Percentiles rank a stretch among this genome's conserved stretches.
These are phyloP conservation scores for Antedon bifida DNA, from an alignment of 35 echinoderm and acorn worm species.

Conservation along the genomic window DNA sequence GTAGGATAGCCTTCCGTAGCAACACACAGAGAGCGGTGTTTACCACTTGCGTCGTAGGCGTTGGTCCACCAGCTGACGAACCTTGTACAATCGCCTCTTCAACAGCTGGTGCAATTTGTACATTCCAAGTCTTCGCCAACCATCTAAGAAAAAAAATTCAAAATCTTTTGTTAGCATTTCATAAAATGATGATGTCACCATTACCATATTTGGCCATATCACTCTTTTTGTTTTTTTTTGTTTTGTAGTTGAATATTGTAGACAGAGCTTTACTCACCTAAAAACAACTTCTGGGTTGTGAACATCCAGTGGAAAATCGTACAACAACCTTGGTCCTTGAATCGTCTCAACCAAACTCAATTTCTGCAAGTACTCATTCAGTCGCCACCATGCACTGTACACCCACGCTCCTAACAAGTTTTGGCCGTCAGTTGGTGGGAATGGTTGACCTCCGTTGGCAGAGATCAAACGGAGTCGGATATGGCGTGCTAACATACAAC, in stretches of 20 bases:
- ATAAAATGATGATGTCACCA: neutral
- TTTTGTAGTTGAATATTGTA: too few relatives aligned
- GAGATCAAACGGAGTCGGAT: neutral
- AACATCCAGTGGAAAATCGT: slow-evolving; percentile 1
- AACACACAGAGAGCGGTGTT: neutral
- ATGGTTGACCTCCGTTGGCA: neutral
- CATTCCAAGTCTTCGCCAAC: slow-evolving; percentile 2
- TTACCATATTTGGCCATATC: neutral
- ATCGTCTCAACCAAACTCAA: neutral
- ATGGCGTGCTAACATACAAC: neutral
- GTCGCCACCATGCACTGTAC: neutral
- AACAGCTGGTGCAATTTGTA: neutral
- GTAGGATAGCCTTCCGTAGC: neutral
- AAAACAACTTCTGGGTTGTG: slow-evolving; percentile 2
- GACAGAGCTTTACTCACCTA: neutral
- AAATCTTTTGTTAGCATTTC: neutral
- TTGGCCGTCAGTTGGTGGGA: neutral
- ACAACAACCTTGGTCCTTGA: slow-evolving; percentile 1
- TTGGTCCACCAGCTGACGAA: neutral
- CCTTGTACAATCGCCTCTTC: slow-evolving; percentile 5
- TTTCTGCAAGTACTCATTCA: neutral
- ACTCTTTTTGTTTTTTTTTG: too few relatives aligned
- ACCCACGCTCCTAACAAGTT: neutral
- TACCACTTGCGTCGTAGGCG: neutral
- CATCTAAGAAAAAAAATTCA: slow-evolving; percentile 4